A percentile compares a stretch with the other conserved stretches of the same genome.
Evolutionary conservation across 2,797 vertebrate species (phyloP).

Genomic region (Lycodopsis pacificus): DNA sequence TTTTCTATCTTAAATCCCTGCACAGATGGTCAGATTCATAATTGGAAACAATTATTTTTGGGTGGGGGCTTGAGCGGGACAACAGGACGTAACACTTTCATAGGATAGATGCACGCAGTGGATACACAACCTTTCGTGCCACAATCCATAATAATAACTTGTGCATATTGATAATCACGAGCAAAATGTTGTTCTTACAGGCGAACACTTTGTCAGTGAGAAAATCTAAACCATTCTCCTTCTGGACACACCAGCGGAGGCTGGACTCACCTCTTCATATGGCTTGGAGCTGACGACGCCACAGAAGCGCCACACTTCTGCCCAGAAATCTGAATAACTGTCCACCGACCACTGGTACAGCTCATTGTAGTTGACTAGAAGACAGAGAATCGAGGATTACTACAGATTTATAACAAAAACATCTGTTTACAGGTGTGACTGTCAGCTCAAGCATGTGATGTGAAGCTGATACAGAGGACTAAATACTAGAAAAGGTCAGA

Average conservation of each 20-base stretch:
- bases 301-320: constrained; percentile 93
- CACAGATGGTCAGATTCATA: not conserved
- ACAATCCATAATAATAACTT: not conserved
- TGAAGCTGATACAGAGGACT: not conserved
- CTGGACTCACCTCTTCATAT: constrained; percentile 90
- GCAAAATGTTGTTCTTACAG: not conserved
- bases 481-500: not conserved
- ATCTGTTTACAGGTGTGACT: not conserved
- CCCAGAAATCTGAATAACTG: constrained; percentile 93
- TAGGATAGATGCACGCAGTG: not conserved
- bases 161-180: not conserved
- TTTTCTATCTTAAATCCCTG: not conserved
- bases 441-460: not conserved
- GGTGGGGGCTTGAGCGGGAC: not conserved
- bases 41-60: not conserved
- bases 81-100: not conserved
- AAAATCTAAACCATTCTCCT: not conserved
- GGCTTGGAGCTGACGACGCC: constrained; percentile 87
- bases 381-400: constrained; percentile 12
- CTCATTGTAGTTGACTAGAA: constrained; percentile 90
- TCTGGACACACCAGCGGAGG: not conserved
- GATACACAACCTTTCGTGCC: no score
- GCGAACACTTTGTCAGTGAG: not conserved
- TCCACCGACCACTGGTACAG: constrained; percentile 96
- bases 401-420: not conserved